Evolutionary conservation across 2,888 invertebrate genomes (phyloP).

Genomic region (Branchipolynoe longqiensis): DNA sequence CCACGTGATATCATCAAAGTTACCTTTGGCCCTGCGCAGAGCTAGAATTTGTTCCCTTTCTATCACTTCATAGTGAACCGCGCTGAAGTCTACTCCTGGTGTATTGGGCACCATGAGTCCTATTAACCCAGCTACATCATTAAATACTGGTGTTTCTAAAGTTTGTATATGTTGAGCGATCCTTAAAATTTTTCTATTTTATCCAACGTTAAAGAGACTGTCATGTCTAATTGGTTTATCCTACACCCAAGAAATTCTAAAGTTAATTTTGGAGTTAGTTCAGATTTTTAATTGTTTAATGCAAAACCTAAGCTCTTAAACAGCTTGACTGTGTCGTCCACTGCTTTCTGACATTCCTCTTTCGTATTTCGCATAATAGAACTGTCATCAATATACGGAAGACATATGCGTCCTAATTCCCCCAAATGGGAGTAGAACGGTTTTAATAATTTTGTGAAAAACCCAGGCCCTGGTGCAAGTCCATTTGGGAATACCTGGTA

Average conservation of each 20-base stretch:
- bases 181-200: conserved; percentile 4
- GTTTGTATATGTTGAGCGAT: neutral
- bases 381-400: too few relatives aligned
- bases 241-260: neutral
- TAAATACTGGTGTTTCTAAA: neutral
- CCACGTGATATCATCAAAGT: neutral
- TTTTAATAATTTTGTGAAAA: too few relatives aligned
- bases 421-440: neutral
- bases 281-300: neutral
- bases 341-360: too few relatives aligned
- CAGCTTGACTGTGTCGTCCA: neutral
- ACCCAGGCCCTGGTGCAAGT: too few relatives aligned
- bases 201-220: neutral
- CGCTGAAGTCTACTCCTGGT: neutral
- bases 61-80: neutral
- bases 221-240: neutral
- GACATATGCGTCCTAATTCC: neutral
- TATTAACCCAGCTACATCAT: neutral
- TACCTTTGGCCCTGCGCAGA: too few relatives aligned
- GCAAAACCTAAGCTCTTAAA: neutral
- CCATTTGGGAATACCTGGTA: neutral
- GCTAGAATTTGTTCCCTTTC: neutral
- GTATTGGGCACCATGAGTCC: neutral
- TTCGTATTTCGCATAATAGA: too few relatives aligned
- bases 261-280: too few relatives aligned